These are phyloP conservation scores for Ameiurus melas DNA, from an alignment of 2,113 vertebrate genomes.

Conservation along the genomic window DNA sequence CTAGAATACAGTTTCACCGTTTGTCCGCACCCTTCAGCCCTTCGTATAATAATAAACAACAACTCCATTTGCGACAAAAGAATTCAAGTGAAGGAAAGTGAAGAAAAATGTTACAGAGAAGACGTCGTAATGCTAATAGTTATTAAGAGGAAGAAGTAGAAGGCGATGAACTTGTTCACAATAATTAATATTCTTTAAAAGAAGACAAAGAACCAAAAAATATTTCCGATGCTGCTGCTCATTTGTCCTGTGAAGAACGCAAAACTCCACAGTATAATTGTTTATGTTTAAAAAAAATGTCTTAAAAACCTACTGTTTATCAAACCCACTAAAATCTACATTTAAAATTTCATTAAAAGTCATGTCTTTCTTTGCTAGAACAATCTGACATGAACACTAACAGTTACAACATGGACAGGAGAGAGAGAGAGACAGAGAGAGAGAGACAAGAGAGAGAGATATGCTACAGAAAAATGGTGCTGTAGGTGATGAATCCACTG, in stretches of 20 bases:
- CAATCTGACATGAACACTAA: conserved; percentile 32
- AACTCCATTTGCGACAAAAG: conserved; percentile 36
- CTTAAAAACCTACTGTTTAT: conserved; percentile 68
- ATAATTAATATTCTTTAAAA: conserved; percentile 38
- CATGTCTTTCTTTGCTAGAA: conserved; percentile 54
- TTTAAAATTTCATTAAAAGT: conserved; percentile 61
- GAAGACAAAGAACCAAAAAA: conserved; percentile 25
- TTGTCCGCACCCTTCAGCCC: conserved; percentile 35
- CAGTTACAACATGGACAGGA: conserved; percentile 11
- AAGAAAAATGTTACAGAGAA: conserved; percentile 52
- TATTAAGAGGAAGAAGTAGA: conserved; percentile 38
- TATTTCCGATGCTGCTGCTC: neutral
- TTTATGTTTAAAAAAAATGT: conserved; percentile 70
- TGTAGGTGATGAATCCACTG: conserved; percentile 10
- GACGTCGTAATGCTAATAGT: conserved; percentile 44
- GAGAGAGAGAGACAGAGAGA: conserved; percentile 25
- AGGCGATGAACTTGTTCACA: conserved; percentile 33
- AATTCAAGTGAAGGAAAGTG: conserved; percentile 34
- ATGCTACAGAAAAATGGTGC: conserved; percentile 45
- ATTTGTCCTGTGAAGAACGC: conserved; percentile 15
- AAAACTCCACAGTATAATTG: conserved; percentile 12
- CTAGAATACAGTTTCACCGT: conserved; percentile 39
- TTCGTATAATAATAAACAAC: neutral
- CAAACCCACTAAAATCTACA: conserved; percentile 63
- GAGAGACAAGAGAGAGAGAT: neutral